These are phyloP conservation scores for Manduca sexta DNA, from an alignment of 1,140 invertebrate genomes.

Conservation along the genomic window DNA sequence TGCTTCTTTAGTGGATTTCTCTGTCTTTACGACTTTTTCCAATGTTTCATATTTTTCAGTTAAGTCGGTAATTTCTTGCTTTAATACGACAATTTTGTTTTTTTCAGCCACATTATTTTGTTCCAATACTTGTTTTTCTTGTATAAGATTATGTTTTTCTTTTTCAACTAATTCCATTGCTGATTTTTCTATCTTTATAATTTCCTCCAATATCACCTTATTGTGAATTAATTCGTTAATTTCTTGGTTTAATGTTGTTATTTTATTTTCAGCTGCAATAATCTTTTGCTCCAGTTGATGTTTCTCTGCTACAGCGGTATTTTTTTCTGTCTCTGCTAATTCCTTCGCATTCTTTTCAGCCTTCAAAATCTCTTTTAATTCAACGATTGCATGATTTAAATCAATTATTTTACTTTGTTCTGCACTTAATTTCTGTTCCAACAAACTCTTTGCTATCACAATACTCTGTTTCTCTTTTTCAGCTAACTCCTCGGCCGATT, in stretches of 20 bases:
- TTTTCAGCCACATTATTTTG: constrained; percentile 14
- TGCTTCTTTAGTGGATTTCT: constrained; percentile 13
- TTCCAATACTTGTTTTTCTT: constrained; percentile 13
- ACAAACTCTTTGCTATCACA: background rate
- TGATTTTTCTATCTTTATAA: background rate
- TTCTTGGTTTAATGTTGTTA: background rate
- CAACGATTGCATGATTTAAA: constrained; percentile 6
- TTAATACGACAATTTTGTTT: constrained; percentile 5
- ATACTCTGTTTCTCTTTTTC: background rate
- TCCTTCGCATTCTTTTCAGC: background rate
- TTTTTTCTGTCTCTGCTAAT: background rate
- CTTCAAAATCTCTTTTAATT: background rate
- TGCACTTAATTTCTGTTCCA: background rate
- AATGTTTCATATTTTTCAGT: background rate
- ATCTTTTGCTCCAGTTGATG: constrained; percentile 1
- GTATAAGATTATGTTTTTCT: constrained; percentile 15
- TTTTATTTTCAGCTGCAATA: background rate
- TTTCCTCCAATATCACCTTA: background rate
- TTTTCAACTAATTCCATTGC: constrained; percentile 20
- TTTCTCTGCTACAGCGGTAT: background rate
- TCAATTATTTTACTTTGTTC: constrained; percentile 7
- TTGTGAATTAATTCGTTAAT: background rate
- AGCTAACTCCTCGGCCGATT: background rate
- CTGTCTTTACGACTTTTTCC: background rate
- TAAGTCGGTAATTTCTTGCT: constrained; percentile 5